These are phyloP conservation scores for Stenodema calcarata DNA, from an alignment of 2,888 invertebrate species.

Conservation along the genomic window DNA sequence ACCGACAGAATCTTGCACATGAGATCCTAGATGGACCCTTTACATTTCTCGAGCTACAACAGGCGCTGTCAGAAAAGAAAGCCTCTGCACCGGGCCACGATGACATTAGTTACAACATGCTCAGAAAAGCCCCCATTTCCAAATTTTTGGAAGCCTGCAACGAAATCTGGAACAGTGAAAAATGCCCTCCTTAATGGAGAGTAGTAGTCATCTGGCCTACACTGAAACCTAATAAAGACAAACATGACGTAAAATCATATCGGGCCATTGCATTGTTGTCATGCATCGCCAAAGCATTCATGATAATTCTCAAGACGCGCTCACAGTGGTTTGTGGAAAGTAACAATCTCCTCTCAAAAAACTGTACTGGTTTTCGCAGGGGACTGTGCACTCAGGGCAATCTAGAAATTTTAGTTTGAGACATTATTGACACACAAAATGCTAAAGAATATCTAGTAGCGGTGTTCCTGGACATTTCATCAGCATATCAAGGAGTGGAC, in stretches of 20 bases:
- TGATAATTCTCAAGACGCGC: background rate
- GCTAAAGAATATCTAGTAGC: background rate
- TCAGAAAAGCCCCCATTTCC: background rate
- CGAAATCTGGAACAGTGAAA: background rate
- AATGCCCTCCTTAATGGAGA: background rate
- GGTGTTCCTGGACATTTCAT: background rate
- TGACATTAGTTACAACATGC: background rate
- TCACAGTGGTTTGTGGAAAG: background rate
- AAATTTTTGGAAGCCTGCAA: background rate
- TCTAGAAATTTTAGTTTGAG: background rate
- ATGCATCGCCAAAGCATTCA: background rate
- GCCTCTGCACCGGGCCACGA: background rate
- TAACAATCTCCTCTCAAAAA: background rate
- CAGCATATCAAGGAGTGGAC: background rate
- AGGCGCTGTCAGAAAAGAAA: no score
- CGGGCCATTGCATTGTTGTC: background rate
- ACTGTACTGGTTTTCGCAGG: background rate
- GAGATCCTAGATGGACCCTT: no score
- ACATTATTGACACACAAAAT: background rate
- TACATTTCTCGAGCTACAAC: no score
- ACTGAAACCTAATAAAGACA: background rate
- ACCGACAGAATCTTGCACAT: no score
- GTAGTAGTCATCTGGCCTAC: background rate
- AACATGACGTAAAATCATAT: background rate
- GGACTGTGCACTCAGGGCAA: background rate